Base-by-base conservation (phyloP, 2,888 invertebrate genomes). In the Encarsia formosa region DNA sequence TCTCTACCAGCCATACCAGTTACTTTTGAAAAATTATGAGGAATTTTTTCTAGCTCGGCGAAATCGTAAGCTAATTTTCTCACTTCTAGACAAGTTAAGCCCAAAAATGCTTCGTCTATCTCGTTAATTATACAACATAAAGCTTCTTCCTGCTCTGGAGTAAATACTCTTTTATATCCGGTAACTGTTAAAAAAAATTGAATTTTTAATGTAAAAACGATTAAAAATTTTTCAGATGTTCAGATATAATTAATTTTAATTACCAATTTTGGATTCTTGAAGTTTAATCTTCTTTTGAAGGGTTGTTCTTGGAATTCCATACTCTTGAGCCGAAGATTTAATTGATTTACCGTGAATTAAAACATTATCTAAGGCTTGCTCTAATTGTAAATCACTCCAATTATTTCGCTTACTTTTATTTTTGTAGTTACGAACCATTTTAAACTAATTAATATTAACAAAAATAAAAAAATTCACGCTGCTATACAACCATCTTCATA, bases 1-100 rank as follows among this genome's bases (percentile, higher is more conserved):
- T 50, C 39, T 31, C 4, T 43, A 8, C 44, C 44, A 20, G 45
- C 31, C 4, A 31, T 11, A 31, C 31, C 31, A n/a, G 31, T 4
- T n/a, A 31, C 4, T 3, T 31, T 4, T 4, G 11, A n/a, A 15
- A 31, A 31, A 31, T 11, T 11, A 31, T 31, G 31, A 4, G 31
- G 3, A 4, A 31, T 6, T 4, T 15, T 15, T n/a, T n/a, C 13
- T 31, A n/a, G 4, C 11, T n/a, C 15, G 31, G 31, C 31, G 15
- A 31, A 31, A 6, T 31, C 6, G 31, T 31, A 31, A 6, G 31
- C 31, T 31, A 31, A 31, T 31, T 6, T 11, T 6, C 31, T 31
- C 6, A 31, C 4, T 15, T 31, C 31, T 3, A 31, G 11, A n/a
- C 13, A 3, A n/a, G 31, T n/a, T 15, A 31, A 15, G 13, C 3